Base-by-base conservation (phyloP, 1,140 invertebrate genomes). In the Anadara kagoshimensis region DNA sequence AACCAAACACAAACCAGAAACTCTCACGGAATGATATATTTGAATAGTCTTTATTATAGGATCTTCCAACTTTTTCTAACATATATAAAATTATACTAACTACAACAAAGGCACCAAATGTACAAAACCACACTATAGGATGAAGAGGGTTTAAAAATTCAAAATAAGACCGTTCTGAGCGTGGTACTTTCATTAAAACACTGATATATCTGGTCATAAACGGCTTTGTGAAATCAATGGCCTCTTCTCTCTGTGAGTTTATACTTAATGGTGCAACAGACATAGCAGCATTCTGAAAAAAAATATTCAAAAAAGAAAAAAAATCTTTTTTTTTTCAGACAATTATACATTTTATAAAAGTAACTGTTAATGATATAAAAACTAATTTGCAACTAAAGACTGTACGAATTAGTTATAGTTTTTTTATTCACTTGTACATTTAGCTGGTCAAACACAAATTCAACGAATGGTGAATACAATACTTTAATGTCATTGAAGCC, bases 91-190 rank as follows among this genome's bases (percentile, higher is more conserved):
- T 95, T 75, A 98, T 95, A 85, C 95, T 97, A 11, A 99, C 97
- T 5, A 97, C 96, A 5, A 88, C 82, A 69, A 88, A 85, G 57
- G 86, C 79, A 41, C 83, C 78, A 56, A 86, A 66, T 0, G 85
- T 87, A 63, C 86, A 87, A 58, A 87, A 84, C 88, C 88, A 88
- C 8, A 89, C 87, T 14, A 78, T 96, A 81, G 95, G 95, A 66
- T 96, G 98, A 49, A 99, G 91, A 14, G 98, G 98, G 89, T 96
- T 96, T 81, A 99, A 93, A 90, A 99, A 99, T 85, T 96, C 98
- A 90, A 99, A 98, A 24, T 98, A 96, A 14, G 85, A 83, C 11
- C 81, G 80, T 59, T 84, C 78, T 18, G 82, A 75, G 45, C 76
- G 51, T 0, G 86, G 85, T 20, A 86, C 78, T 54, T 82, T 79